Base-by-base conservation (phyloP, 2,888 invertebrate genomes). In the Tridacna crocea region DNA sequence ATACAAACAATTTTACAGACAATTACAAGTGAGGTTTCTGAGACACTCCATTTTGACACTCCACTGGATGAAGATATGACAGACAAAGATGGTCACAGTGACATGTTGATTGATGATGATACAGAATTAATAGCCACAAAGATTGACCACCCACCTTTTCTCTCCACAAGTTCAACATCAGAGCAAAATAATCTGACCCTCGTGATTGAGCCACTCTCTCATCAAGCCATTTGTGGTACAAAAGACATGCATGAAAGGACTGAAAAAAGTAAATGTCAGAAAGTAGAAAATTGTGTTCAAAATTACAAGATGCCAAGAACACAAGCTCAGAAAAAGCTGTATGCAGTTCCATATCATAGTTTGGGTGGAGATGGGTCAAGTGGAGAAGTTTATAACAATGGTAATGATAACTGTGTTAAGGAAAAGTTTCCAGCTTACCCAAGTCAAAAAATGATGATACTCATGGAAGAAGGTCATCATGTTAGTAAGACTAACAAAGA, bases 261-360 rank as follows among this genome's bases (percentile, higher is more conserved):
- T 6, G 55, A 55, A 55, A 19, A 11, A 10, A 55, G 36, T 8
- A 36, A 2, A 36, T 4, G 8, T 36, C 36, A 36, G 36, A 36
- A 15, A 19, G 55, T 55, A 19, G 70, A 47, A 70, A 48, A 70
- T 24, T 22, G 0, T 26, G 48, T 24, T 24, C 22, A 51, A 15
- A 24, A 10, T 22, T 51, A 70, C 51, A 70, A 51, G 24, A 80
- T 80, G 75, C 80, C 80, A 48, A 65, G 77, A 73, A 77, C 80
- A 15, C 77, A 75, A 66, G 80, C 80, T 19, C 80, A 80, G 60
- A 76, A 72, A 26, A 80, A 80, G 47, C 27, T 77, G 8, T 80
- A 80, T 77, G 66, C 73, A n/a, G 51, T 63, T 13, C 47, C 78
- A 0, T 48, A 55, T 68, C 19, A 55, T 6, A 46, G 47, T 26